phyloP scores from a whole-genome alignment of 1,140 invertebrate species.

The Calycopis cecrops region DNA sequence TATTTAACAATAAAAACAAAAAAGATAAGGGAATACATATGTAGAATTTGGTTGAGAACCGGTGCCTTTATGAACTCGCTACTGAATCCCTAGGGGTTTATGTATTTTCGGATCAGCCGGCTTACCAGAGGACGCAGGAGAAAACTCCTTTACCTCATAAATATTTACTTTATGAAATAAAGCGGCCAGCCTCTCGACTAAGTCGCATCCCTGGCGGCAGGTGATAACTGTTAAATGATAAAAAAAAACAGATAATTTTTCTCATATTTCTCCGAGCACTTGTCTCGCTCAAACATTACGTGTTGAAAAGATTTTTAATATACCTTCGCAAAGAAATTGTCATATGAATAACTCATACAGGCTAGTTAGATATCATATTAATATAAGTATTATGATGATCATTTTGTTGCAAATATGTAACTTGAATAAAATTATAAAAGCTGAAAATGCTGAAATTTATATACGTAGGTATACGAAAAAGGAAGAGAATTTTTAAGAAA shows the following conservation, averaged over 20 bases:
- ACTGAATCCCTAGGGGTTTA: slow-evolving; percentile 68
- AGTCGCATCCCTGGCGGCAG: slow-evolving; percentile 56
- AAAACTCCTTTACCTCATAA: slow-evolving; percentile 69
- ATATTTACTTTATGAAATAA: slow-evolving; percentile 75
- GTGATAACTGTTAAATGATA: slow-evolving; percentile 63
- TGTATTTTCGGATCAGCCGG: slow-evolving; percentile 70
- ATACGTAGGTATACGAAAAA: too few relatives aligned
- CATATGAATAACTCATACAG: neutral
- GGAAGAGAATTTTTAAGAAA: too few relatives aligned
- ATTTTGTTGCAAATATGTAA: too few relatives aligned
- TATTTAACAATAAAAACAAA: slow-evolving; percentile 16
- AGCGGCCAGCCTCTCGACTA: slow-evolving; percentile 49
- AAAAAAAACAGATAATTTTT: slow-evolving; percentile 54
- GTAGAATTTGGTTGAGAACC: slow-evolving; percentile 32
- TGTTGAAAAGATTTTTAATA: slow-evolving; percentile 4
- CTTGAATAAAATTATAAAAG: too few relatives aligned
- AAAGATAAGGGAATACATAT: slow-evolving; percentile 15
- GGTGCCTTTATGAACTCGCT: slow-evolving; percentile 65
- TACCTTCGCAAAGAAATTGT: neutral
- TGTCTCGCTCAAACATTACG: too few relatives aligned
- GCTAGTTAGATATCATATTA: too few relatives aligned
- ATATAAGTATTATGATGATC: too few relatives aligned
- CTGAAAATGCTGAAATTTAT: too few relatives aligned
- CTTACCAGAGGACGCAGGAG: slow-evolving; percentile 56
- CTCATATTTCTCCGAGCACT: slow-evolving; percentile 18